A percentile compares a stretch with the other conserved stretches of the same genome.
Conservation (phyloP, 2,888 invertebrate genomes). For the Athetis lepigone region DNA sequence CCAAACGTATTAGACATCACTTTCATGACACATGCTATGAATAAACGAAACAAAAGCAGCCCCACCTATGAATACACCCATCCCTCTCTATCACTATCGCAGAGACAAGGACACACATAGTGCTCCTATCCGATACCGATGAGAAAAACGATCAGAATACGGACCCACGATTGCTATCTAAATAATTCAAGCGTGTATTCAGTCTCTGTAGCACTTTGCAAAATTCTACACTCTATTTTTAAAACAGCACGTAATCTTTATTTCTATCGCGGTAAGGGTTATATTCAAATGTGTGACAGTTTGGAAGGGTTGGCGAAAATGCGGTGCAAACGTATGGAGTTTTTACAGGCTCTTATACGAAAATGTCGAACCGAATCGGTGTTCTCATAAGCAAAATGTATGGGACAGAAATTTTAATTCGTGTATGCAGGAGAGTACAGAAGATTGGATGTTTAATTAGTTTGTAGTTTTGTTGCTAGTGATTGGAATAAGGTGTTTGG, state of each 20-base stretch:
- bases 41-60: conserved; percentile 74
- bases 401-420: conserved; percentile 63
- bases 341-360: conserved; percentile 88
- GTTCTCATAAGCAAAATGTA: conserved; percentile 67
- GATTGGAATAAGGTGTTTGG: neutral
- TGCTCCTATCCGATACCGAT: conserved; percentile 81
- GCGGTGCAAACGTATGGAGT: conserved; percentile 79
- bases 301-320: conserved; percentile 15
- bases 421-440: conserved; percentile 43
- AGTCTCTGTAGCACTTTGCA: conserved; percentile 78
- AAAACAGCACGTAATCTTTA: conserved; percentile 48
- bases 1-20: conserved; percentile 82
- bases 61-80: conserved; percentile 64
- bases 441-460: conserved; percentile 55
- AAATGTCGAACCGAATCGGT: conserved; percentile 87
- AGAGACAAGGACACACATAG: conserved; percentile 66
- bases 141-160: conserved; percentile 88
- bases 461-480: conserved; percentile 11
- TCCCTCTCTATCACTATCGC: conserved; percentile 67
- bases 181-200: conserved; percentile 88
- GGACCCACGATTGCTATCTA: conserved; percentile 88
- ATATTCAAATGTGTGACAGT: conserved; percentile 45
- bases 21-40: conserved; percentile 81
- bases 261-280: conserved; percentile 48
- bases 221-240: conserved; percentile 52